Evolutionary conservation across 92 coral and sea anemone genomes (phyloP), one percentile per base, ranked within the genome.

Genomic region (Palythoa grandis): DNA sequence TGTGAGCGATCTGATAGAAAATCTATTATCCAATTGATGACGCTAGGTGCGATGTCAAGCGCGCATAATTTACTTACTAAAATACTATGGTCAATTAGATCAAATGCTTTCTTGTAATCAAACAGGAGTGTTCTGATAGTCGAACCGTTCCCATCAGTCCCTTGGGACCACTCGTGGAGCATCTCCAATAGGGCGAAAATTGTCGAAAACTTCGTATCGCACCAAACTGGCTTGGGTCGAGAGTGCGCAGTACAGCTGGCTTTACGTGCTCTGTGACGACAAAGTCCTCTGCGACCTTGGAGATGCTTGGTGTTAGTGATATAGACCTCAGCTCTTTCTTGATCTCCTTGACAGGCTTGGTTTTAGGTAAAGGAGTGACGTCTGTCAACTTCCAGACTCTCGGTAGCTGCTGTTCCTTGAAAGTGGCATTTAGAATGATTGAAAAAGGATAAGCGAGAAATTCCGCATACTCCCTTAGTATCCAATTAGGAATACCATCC

Each of bases 221-320:
- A n/a, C n/a, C 84, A 58, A 79, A 79, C 71, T 79, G 84, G 60
- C 86, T 82, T 65, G 77, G 86, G 70, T 68, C 20, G 38, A 82
- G 86, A 65, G 37, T 20, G 76, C 86, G 77, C 86, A 82, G 77
- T 82, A 82, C 75, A 65, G 86, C 86, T 82, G 86, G 76, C 86
- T 66, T 82, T 2, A 82, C 63, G 57, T 82, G 77, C 76, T n/a
- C 76, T 35, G 86, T 82, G 86, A 82, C 86, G 23, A 91, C 70
- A 72, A 88, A 91, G n/a, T 61, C 88, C 43, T 90, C 87, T 53
- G 87, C 92, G 8, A 90, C 69, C 67, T 86, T 86, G 83, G 92
- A 89, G 38, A 90, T 25, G 74, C 78, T 54, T 24, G 92, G 90
- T 17, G 92, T 90, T 29, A 89, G 80, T 11, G 92, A 89, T 35